Evolutionary conservation across 2,797 vertebrate species (phyloP).

Genomic region (Pipistrellus pipistrellus): DNA sequence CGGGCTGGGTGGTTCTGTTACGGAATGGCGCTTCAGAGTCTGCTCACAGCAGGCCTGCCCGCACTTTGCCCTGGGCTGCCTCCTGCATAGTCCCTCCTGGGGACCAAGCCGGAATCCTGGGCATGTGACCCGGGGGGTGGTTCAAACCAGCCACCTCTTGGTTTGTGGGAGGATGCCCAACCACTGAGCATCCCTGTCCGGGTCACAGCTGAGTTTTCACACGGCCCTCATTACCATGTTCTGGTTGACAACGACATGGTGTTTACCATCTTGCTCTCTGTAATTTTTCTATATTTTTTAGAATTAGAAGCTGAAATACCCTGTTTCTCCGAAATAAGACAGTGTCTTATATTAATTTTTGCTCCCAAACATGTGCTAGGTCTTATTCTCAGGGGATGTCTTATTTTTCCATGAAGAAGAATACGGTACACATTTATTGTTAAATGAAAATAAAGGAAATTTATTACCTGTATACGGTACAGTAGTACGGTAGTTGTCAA

Average conservation of each 20-base stretch:
- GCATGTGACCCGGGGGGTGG: too few species aligned
- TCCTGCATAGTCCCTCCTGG: too few species aligned
- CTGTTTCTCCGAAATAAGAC: too few species aligned
- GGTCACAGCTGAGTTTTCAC: not conserved
- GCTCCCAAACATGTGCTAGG: too few species aligned
- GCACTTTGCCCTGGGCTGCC: not conserved
- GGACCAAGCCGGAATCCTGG: too few species aligned
- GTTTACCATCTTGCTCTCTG: not conserved
- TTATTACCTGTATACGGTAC: too few species aligned
- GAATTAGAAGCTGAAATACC: not conserved
- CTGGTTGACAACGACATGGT: not conserved
- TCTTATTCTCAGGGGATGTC: too few species aligned
- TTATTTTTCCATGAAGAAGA: too few species aligned
- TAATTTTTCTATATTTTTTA: slow-evolving; percentile 4
- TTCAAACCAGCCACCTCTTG: not conserved
- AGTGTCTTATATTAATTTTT: too few species aligned
- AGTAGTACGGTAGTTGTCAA: too few species aligned
- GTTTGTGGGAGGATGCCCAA: not conserved
- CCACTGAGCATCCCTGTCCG: not conserved
- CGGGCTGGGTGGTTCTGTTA: not conserved
- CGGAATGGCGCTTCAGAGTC: not conserved
- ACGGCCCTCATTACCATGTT: not conserved
- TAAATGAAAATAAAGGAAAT: too few species aligned
- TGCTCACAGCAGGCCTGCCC: not conserved
- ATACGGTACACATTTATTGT: too few species aligned